Conservation (phyloP, 2,888 invertebrate genomes). For the Geophilus truncorum region DNA sequence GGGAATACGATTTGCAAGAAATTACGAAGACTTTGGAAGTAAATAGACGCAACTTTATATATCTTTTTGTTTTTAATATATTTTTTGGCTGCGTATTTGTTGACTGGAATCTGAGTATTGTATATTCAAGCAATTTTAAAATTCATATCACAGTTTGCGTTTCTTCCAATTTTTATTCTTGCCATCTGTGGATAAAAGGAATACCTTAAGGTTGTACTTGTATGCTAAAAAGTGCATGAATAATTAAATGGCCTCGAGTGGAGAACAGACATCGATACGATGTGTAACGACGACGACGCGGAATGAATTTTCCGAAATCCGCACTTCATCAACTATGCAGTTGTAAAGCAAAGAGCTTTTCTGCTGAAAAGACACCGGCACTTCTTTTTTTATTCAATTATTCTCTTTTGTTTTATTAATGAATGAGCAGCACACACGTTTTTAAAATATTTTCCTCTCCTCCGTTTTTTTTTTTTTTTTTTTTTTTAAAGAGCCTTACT, state of each 20-base stretch:
- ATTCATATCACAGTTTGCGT: not conserved
- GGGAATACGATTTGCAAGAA: too few species aligned
- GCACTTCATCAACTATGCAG: not conserved
- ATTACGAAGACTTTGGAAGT: not conserved
- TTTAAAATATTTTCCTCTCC: too few species aligned
- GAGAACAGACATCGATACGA: constrained; percentile 8
- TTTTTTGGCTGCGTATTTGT: not conserved
- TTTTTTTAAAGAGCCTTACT: too few species aligned
- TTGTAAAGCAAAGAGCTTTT: not conserved
- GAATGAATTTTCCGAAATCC: not conserved
- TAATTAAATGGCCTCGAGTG: not conserved
- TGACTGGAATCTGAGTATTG: too few species aligned
- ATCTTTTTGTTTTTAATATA: not conserved
- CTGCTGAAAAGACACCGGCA: too few species aligned
- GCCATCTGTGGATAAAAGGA: not conserved
- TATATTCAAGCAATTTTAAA: not conserved
- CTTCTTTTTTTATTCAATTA: not conserved
- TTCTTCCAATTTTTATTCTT: not conserved
- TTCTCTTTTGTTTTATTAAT: not conserved
- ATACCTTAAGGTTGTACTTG: not conserved
- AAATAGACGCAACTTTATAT: not conserved
- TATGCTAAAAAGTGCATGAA: not conserved
- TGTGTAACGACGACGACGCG: not conserved
- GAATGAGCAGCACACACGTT: not conserved
- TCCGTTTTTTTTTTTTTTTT: too few species aligned